Conservation (phyloP, 2,888 invertebrate species). For the Unio delphinus region DNA sequence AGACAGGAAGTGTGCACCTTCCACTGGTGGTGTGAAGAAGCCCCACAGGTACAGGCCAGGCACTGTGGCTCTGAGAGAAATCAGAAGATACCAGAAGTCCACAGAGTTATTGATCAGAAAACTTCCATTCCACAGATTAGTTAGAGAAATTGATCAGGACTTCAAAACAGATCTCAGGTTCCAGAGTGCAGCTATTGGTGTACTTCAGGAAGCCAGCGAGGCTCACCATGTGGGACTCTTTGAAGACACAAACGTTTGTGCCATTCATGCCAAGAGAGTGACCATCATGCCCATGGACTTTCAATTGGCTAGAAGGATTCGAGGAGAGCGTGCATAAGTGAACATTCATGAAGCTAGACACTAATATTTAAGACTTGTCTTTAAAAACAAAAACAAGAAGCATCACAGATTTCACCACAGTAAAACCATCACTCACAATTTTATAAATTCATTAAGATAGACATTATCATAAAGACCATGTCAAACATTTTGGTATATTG, state of each 20-base stretch:
- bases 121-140: slow-evolving; percentile 71
- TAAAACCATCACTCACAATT: neutral
- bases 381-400: neutral
- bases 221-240: slow-evolving; percentile 81
- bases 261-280: slow-evolving; percentile 96
- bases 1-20: slow-evolving; percentile 71
- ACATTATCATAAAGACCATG: too few relatives aligned
- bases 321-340: slow-evolving; percentile 85
- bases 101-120: slow-evolving; percentile 71
- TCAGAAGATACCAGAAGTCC: slow-evolving; percentile 71
- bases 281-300: slow-evolving; percentile 99
- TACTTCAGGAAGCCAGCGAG: slow-evolving; percentile 70
- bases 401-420: neutral
- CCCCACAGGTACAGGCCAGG: slow-evolving; percentile 72
- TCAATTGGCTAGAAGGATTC: slow-evolving; percentile 94
- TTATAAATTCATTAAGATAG: too few relatives aligned
- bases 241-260: slow-evolving; percentile 98
- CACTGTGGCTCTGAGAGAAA: slow-evolving; percentile 71
- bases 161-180: slow-evolving; percentile 72
- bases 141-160: slow-evolving; percentile 72
- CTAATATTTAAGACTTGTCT: too few relatives aligned
- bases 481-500: too few relatives aligned
- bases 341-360: neutral
- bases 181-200: slow-evolving; percentile 71
- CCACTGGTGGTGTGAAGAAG: slow-evolving; percentile 71